Conservation (phyloP, 92 coral and sea anemone species). For the Zoanthus sansibaricus region DNA sequence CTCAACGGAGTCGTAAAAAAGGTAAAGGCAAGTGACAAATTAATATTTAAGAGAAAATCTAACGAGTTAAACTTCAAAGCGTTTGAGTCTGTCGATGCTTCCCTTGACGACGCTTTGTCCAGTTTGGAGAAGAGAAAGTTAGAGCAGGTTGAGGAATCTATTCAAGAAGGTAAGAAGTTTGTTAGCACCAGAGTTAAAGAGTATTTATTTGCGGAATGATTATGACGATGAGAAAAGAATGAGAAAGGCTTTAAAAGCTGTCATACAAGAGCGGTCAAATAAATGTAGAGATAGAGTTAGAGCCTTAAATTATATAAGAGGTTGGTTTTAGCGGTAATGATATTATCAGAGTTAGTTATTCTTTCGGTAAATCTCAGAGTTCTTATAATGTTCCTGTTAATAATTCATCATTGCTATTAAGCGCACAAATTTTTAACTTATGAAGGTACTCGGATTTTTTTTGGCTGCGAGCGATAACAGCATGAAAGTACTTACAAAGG, state of each 20-base stretch:
- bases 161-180: background rate
- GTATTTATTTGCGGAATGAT: background rate
- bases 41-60: constrained; percentile 9
- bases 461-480: no score
- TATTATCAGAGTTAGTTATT: no score
- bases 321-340: no score
- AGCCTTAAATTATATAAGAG: background rate
- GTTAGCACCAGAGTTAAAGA: background rate
- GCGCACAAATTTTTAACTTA: no score
- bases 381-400: no score
- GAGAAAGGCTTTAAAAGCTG: background rate
- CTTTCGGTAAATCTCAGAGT: no score
- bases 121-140: background rate
- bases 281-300: background rate
- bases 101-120: constrained; percentile 15
- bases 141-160: background rate
- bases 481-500: no score
- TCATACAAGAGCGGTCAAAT: background rate
- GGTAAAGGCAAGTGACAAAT: constrained; percentile 21
- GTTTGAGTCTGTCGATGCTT: constrained; percentile 13
- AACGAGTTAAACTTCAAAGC: constrained; percentile 27
- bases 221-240: background rate
- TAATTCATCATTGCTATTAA: no score
- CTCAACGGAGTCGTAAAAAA: constrained; percentile 8
- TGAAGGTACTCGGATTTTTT: no score